Base-by-base conservation (phyloP, 2,888 invertebrate species). In the Drosophila mulleri region DNA sequence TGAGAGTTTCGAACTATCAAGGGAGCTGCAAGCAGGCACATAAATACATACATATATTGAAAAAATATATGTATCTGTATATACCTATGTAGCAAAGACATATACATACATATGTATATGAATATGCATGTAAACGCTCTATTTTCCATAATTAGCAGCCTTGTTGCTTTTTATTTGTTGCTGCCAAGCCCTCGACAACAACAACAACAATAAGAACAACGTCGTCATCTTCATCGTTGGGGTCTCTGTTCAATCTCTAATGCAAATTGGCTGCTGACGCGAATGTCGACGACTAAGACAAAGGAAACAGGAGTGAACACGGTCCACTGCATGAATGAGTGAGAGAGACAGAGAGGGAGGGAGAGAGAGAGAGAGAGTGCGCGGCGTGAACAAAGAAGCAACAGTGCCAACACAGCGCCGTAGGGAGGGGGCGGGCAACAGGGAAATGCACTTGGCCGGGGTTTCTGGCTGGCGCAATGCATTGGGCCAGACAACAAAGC, bases 401-500 rank as follows among this genome's bases (percentile, higher is more conserved):
- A 50, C 56, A 60, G 54, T 5, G 23, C 20, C 20, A 35, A 69
- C 32, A 32, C 32, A 32, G 11, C 11, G 88, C 32, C 35, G 14
- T 0, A 12, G 48, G 48, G 2, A 7, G 18, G 12, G 18, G 23
- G 23, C 3, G 23, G 41, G n/a, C 41, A 44, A 61, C 45, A 69
- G 81, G 82, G 74, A 82, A 84, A 78, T 87, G 84, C 88, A 87
- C 70, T 86, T 69, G 72, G 68, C 69, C 63, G 54, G 52, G 32
- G 68, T 42, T 45, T 42, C 39, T 44, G 37, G 32, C 57, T 64
- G 67, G 14, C 26, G 48, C 47, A 50, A 23, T 67, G 54, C 42
- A 29, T 50, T 62, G 29, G 29, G 9, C 64, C 82, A 82, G 82
- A 82, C 88, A 82, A 82, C 82, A 82, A 82, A 88, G 88, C 78